Conservation (phyloP, 53 echinoderm and acorn worm genomes). For the Stichopus horrens region DNA sequence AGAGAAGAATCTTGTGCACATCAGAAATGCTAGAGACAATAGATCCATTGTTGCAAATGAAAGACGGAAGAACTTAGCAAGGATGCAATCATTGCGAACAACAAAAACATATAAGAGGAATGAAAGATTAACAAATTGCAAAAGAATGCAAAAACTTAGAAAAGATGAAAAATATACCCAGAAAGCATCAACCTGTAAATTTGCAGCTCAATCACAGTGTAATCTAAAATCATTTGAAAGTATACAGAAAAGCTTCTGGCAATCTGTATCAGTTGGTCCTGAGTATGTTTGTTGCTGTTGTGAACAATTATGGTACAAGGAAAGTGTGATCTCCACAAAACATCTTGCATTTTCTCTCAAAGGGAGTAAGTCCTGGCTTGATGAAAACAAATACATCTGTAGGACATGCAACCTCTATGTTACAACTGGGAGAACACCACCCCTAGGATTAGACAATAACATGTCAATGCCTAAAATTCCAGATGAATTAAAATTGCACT, state of each 20-base stretch:
- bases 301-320: too few relatives aligned
- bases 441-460: constrained; percentile 34
- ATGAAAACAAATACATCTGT: constrained; percentile 23
- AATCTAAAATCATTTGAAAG: neutral
- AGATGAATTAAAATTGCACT: constrained; percentile 16
- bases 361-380: neutral
- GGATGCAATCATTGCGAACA: neutral
- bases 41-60: neutral
- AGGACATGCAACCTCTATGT: constrained; percentile 46
- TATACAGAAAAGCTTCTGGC: constrained; percentile 19
- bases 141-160: too few relatives aligned
- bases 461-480: constrained; percentile 7
- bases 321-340: too few relatives aligned
- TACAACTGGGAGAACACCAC: constrained; percentile 20
- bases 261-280: constrained; percentile 41
- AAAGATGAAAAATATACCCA: neutral
- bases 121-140: neutral
- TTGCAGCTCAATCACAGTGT: neutral
- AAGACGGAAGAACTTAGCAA: neutral
- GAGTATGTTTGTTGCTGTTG: constrained; percentile 41
- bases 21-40: neutral
- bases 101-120: neutral
- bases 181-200: too few relatives aligned
- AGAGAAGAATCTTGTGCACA: neutral
- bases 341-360: neutral